phyloP scores from a whole-genome alignment of 2,797 vertebrate genomes.

The Alectoris magna region DNA sequence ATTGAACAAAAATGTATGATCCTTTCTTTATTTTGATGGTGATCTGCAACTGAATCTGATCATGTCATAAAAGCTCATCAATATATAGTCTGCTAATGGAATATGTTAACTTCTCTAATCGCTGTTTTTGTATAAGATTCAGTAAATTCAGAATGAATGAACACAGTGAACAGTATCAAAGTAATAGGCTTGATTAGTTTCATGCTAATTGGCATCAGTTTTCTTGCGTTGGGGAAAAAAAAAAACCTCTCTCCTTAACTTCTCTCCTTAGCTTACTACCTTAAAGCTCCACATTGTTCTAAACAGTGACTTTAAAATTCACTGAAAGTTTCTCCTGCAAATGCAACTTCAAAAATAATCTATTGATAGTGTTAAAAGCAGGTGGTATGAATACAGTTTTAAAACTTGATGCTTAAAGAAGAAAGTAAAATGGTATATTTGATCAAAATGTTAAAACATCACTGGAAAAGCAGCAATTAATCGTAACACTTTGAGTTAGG shows the following conservation, averaged over 20 bases:
- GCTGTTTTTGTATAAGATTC: background rate
- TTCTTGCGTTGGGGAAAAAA: background rate
- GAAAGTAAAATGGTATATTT: background rate
- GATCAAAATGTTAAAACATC: background rate
- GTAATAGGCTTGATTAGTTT: background rate
- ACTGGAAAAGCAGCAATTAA: background rate
- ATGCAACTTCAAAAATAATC: background rate
- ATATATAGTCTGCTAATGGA: background rate
- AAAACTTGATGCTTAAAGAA: background rate
- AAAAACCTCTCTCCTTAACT: no score
- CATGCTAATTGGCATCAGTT: background rate
- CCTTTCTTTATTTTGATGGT: background rate
- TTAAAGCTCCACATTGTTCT: background rate
- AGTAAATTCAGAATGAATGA: background rate
- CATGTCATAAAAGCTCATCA: background rate
- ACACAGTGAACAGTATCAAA: background rate
- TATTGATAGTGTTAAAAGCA: background rate
- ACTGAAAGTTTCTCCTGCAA: background rate
- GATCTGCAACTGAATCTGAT: background rate
- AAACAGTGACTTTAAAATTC: background rate
- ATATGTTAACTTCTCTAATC: background rate
- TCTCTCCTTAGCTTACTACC: background rate
- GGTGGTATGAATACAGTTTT: background rate
- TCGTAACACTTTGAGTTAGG: background rate
- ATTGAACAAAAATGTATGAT: accelerated